These are phyloP conservation scores for Linnaemya tessellans DNA, from an alignment of 2,888 invertebrate genomes.

Conservation along the genomic window DNA sequence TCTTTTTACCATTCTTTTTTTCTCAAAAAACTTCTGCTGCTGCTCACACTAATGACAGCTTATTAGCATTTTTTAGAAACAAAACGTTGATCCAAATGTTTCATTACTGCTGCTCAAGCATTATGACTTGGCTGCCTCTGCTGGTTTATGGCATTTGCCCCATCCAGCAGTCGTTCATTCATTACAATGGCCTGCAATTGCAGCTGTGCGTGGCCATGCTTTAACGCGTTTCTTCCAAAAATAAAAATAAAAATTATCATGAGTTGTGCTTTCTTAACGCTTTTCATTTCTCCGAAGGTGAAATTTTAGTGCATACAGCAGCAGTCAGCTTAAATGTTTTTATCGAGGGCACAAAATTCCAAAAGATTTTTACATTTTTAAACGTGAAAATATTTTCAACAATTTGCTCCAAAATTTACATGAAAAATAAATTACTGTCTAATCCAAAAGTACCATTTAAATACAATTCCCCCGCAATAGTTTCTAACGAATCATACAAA, in stretches of 20 bases:
- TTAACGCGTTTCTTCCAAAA: constrained; percentile 43
- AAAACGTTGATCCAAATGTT: constrained; percentile 44
- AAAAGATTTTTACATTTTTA: neutral
- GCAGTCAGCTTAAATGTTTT: constrained; percentile 26
- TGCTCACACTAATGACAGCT: constrained; percentile 67
- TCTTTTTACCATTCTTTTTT: constrained; percentile 14
- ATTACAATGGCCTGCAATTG: constrained; percentile 35
- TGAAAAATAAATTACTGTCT: too few species aligned
- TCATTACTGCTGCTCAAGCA: constrained; percentile 46
- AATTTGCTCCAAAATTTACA: neutral
- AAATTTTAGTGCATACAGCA: neutral
- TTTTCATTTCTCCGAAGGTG: constrained; percentile 4
- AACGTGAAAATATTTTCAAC: neutral
- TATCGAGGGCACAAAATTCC: constrained; percentile 17
- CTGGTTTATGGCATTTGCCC: constrained; percentile 24
- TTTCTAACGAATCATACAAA: neutral
- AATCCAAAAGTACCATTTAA: too few species aligned
- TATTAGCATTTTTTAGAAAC: constrained; percentile 57
- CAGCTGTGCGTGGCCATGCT: constrained; percentile 43
- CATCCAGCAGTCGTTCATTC: constrained; percentile 34
- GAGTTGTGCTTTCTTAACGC: neutral
- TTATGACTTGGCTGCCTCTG: constrained; percentile 3
- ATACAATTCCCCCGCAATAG: too few species aligned
- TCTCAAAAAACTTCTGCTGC: constrained; percentile 18
- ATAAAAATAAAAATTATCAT: constrained; percentile 28